Percentiles rank a stretch among this genome's conserved stretches.
phyloP scores from a whole-genome alignment of 2,888 invertebrate species.

The Eupithecia abbreviata region DNA sequence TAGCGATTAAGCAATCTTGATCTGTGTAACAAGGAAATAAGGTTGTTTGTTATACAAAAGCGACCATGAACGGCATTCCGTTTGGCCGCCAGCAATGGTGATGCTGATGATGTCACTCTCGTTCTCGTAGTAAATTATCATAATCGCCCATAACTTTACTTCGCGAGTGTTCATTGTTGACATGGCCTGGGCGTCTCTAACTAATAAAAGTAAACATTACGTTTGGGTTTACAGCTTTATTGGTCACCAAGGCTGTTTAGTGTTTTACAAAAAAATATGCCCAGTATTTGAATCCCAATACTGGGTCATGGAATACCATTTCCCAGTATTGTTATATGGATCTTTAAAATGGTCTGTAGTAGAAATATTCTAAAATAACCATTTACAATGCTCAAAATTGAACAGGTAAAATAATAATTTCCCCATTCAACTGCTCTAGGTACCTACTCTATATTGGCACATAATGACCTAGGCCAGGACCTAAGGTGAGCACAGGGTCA shows the following conservation, averaged over 20 bases:
- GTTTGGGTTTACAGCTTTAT: not conserved
- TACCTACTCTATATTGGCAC: not conserved
- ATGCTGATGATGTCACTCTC: conserved; percentile 70
- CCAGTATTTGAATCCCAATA: not conserved
- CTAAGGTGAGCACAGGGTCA: not conserved
- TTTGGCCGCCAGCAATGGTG: conserved; percentile 48
- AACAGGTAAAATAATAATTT: not conserved
- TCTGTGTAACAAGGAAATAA: conserved; percentile 29
- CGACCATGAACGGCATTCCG: conserved; percentile 22
- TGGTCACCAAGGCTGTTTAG: not conserved
- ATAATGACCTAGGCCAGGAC: not conserved
- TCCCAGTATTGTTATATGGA: not conserved
- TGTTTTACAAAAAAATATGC: not conserved
- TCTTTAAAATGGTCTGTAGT: not conserved
- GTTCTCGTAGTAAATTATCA: conserved; percentile 68
- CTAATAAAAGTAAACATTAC: conserved; percentile 38
- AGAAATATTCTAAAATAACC: not conserved
- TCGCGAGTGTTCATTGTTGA: conserved; percentile 44
- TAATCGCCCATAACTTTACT: conserved; percentile 51
- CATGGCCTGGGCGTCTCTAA: conserved; percentile 26
- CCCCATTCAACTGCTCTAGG: not conserved
- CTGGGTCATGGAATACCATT: too few relatives aligned
- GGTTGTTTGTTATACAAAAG: conserved; percentile 17
- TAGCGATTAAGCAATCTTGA: conserved; percentile 25
- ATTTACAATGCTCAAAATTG: not conserved